A percentile compares a stretch with the other conserved stretches of the same genome.
These are phyloP conservation scores for Sycophila texana DNA, from an alignment of 2,888 invertebrate species.

Conservation along the genomic window DNA sequence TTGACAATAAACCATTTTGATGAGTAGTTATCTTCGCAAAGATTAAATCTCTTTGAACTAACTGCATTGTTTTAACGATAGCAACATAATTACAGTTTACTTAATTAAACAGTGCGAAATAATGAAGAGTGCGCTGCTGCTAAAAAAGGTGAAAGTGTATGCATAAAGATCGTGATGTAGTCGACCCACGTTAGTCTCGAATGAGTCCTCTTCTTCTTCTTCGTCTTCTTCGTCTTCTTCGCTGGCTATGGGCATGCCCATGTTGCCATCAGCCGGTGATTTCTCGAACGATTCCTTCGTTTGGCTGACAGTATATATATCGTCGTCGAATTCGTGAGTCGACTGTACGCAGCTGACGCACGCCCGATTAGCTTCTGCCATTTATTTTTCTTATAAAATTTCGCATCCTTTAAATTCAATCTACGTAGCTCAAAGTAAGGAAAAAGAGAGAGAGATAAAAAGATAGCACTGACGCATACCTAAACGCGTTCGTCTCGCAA, in stretches of 20 bases:
- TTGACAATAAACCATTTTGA: no score
- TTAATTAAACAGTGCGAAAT: no score
- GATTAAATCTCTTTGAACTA: no score
- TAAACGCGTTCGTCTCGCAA: no score
- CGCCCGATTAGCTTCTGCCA: background rate
- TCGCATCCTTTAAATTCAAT: conserved; percentile 19
- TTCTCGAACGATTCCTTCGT: background rate
- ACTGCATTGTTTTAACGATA: no score
- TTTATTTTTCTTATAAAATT: conserved; percentile 26
- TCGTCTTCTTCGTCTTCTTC: background rate
- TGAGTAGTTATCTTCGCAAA: no score
- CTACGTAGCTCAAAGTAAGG: background rate
- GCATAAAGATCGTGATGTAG: background rate
- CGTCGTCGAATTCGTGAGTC: conserved; percentile 20
- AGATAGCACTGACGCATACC: background rate
- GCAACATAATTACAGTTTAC: no score
- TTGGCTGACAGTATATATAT: background rate
- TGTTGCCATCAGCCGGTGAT: no score
- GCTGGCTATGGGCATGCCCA: no score
- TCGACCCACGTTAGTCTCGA: conserved; percentile 26
- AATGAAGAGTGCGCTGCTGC: background rate
- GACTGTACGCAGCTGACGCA: conserved; percentile 28
- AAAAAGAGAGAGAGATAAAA: conserved; percentile 15
- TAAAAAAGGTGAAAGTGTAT: conserved; percentile 4
- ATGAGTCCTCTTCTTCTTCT: background rate